Evolutionary conservation across 2,797 vertebrate genomes (phyloP).

Genomic region (Staurois parvus): DNA sequence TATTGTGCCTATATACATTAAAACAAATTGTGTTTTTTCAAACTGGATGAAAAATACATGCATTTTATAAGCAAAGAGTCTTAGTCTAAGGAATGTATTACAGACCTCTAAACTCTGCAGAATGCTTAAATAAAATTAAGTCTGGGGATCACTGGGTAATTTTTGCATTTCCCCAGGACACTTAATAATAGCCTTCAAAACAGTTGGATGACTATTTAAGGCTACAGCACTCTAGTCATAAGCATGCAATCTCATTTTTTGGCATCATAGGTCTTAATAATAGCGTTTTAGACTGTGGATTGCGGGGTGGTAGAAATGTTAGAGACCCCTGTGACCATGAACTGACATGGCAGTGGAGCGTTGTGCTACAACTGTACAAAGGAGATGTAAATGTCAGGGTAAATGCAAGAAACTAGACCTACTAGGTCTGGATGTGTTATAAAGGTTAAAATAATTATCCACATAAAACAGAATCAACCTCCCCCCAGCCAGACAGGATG

Average conservation of each 20-base stretch:
- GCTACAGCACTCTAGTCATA: conserved; percentile 78
- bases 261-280: conserved; percentile 84
- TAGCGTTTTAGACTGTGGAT: conserved; percentile 79
- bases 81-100: conserved; percentile 38
- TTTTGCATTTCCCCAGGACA: conserved; percentile 80
- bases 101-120: conserved; percentile 71
- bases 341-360: conserved; percentile 73
- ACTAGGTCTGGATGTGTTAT: conserved; percentile 74
- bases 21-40: conserved; percentile 68
- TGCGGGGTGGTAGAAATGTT: conserved; percentile 76
- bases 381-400: conserved; percentile 76
- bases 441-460: conserved; percentile 85
- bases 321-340: conserved; percentile 72
- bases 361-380: conserved; percentile 68
- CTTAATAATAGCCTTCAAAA: conserved; percentile 84
- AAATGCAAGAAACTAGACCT: conserved; percentile 75
- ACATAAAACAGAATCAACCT: conserved; percentile 81
- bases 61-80: conserved; percentile 42
- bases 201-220: conserved; percentile 83
- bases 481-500: conserved; percentile 71
- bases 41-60: conserved; percentile 74
- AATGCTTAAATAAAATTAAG: conserved; percentile 74
- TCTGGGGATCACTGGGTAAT: conserved; percentile 79
- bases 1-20: conserved; percentile 63
- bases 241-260: conserved; percentile 78